Conservation (phyloP, 1,140 invertebrate species). For the Lasioglossum baleicum region DNA sequence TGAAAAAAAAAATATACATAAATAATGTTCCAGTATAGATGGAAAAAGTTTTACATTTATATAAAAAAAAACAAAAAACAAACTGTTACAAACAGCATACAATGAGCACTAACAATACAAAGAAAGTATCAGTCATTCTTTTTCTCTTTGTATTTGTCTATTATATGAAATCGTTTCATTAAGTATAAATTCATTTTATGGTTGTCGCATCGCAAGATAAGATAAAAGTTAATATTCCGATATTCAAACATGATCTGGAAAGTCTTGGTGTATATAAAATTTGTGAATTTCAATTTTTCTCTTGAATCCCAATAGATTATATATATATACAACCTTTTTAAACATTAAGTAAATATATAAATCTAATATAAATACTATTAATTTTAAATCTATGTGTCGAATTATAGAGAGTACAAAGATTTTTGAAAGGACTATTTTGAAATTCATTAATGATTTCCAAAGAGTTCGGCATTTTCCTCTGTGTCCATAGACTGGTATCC, state of each 20-base stretch:
- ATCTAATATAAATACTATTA: constrained; percentile 51
- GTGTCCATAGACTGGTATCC: constrained; percentile 77
- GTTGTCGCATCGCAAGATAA: constrained; percentile 8
- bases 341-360: constrained; percentile 36
- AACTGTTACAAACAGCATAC: constrained; percentile 22
- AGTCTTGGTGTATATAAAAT: constrained; percentile 39
- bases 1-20: constrained; percentile 26
- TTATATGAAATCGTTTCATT: constrained; percentile 12
- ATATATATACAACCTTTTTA: constrained; percentile 30
- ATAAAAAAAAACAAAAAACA: neutral
- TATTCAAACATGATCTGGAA: constrained; percentile 20
- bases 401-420: constrained; percentile 41
- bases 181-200: constrained; percentile 4
- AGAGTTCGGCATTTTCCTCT: constrained; percentile 75
- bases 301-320: constrained; percentile 13
- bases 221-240: constrained; percentile 24
- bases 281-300: constrained; percentile 41
- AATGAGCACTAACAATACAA: constrained; percentile 16
- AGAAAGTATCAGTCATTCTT: constrained; percentile 16
- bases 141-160: constrained; percentile 6
- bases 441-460: constrained; percentile 62
- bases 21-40: constrained; percentile 1
- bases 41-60: constrained; percentile 27
- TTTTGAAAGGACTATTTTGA: constrained; percentile 17
- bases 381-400: constrained; percentile 20